phyloP scores from a whole-genome alignment of 1,140 invertebrate genomes.

The Elysia chlorotica region DNA sequence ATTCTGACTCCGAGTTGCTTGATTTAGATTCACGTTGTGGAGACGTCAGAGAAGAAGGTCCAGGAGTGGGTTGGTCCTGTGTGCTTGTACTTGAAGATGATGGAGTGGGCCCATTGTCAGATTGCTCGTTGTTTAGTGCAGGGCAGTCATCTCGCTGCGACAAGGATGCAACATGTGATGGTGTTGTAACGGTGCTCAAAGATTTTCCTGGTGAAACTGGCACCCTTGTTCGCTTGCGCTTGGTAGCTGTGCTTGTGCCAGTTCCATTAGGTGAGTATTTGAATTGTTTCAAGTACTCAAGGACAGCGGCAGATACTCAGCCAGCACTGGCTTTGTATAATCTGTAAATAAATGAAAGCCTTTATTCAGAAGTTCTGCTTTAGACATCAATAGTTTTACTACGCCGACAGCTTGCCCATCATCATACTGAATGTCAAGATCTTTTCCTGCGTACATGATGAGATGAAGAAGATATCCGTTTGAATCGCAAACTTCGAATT shows the following conservation, averaged over 20 bases:
- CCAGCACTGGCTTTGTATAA: too few relatives aligned
- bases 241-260: too few relatives aligned
- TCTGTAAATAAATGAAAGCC: slow-evolving; percentile 28
- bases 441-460: slow-evolving; percentile 19
- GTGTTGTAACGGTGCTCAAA: neutral
- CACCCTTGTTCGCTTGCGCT: neutral
- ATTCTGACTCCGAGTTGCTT: neutral
- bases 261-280: neutral
- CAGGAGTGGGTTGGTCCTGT: neutral
- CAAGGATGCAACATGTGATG: neutral
- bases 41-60: neutral
- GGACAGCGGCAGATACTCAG: neutral
- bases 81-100: neutral
- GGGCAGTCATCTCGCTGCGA: too few relatives aligned
- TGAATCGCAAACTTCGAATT: slow-evolving; percentile 20
- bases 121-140: too few relatives aligned
- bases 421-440: slow-evolving; percentile 1
- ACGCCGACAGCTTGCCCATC: slow-evolving; percentile 18
- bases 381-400: slow-evolving; percentile 12
- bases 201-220: neutral
- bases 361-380: slow-evolving; percentile 17
- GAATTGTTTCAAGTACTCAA: neutral
- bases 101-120: too few relatives aligned
- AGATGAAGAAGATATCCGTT: slow-evolving; percentile 20
- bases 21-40: neutral